Conservation (phyloP, 2,797 vertebrate genomes). For the Allobates femoralis region DNA sequence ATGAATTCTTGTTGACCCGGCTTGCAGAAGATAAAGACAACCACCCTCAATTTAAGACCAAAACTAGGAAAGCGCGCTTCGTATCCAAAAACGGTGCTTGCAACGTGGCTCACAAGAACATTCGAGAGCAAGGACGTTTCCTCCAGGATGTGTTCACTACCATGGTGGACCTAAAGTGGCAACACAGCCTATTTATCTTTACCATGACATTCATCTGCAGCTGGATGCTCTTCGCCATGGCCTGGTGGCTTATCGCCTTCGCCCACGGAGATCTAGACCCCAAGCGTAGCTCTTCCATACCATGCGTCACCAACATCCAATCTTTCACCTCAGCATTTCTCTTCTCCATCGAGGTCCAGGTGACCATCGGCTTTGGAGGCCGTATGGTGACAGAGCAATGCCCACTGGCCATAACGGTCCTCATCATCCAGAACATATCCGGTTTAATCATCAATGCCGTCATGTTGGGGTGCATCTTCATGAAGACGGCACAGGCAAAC, state of each 20-base stretch:
- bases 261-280: constrained; percentile 83
- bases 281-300: constrained; percentile 41
- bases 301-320: constrained; percentile 63
- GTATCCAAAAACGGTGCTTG: constrained; percentile 83
- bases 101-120: constrained; percentile 86
- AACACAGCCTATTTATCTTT: constrained; percentile 84
- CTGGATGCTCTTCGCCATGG: constrained; percentile 87
- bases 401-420: constrained; percentile 61
- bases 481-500: constrained; percentile 67
- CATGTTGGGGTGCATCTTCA: constrained; percentile 67
- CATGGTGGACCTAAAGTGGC: constrained; percentile 88
- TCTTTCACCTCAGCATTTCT: constrained; percentile 64
- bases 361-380: constrained; percentile 65
- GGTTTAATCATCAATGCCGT: constrained; percentile 66
- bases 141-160: constrained; percentile 87
- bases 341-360: constrained; percentile 65
- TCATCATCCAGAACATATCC: constrained; percentile 66
- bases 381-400: constrained; percentile 66
- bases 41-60: constrained; percentile 70
- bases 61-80: constrained; percentile 77
- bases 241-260: constrained; percentile 86
- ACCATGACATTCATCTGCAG: constrained; percentile 85
- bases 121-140: constrained; percentile 84
- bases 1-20: constrained; percentile 81
- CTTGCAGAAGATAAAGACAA: constrained; percentile 79